Percentiles rank a stretch among this genome's conserved stretches.
phyloP scores from a whole-genome alignment of 2,888 invertebrate genomes.

The Pheosia gnoma region DNA sequence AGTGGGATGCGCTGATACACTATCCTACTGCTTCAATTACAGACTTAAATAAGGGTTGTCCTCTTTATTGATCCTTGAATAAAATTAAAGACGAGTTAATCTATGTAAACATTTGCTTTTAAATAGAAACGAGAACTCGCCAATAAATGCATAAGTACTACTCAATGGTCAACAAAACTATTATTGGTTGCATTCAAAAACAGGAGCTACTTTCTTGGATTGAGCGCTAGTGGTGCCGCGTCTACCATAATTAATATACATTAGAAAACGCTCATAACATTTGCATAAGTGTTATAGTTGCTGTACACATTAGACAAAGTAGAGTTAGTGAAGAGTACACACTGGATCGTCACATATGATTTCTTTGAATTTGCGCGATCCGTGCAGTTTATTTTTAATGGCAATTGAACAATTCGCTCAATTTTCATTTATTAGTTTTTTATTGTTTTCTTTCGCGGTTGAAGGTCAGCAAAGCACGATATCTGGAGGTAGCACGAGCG shows the following conservation, averaged over 20 bases:
- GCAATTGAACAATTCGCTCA: slow-evolving; percentile 9
- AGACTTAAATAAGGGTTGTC: too few relatives aligned
- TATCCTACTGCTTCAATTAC: too few relatives aligned
- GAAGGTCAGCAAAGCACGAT: background rate
- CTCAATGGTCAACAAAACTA: too few relatives aligned
- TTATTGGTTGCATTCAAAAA: background rate
- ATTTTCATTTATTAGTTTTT: slow-evolving; percentile 5
- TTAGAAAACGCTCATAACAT: background rate
- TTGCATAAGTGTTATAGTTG: background rate
- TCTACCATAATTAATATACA: background rate
- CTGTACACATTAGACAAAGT: background rate
- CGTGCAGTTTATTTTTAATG: slow-evolving; percentile 24
- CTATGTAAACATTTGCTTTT: too few relatives aligned
- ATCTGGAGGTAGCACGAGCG: background rate
- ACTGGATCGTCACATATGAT: background rate
- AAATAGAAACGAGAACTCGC: too few relatives aligned
- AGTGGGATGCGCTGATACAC: background rate
- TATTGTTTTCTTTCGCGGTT: background rate
- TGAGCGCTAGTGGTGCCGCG: background rate
- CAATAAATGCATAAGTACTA: too few relatives aligned
- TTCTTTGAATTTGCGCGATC: slow-evolving; percentile 12
- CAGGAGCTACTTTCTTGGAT: background rate
- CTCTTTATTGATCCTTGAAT: too few relatives aligned
- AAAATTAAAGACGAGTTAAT: too few relatives aligned
- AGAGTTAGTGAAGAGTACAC: background rate